Base-by-base conservation (phyloP, 2,888 invertebrate species). In the Strigamia crassipes region DNA sequence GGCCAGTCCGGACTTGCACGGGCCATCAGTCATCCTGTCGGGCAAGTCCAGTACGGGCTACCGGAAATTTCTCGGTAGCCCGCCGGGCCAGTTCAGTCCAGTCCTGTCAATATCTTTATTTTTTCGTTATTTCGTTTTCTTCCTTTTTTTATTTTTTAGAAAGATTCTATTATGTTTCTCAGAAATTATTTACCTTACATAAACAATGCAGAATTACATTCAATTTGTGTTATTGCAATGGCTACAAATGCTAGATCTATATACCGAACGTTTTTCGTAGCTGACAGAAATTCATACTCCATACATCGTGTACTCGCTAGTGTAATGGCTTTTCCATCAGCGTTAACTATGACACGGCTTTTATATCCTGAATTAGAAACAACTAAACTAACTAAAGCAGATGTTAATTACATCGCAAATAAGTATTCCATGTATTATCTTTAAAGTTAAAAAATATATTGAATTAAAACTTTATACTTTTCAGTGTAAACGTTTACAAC, bases 331-430 rank as follows among this genome's bases (percentile, higher is more conserved):
- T 5, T 73, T 31, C 27, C n/a, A 27, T 73, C 73, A n/a, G 13
- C 73, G 6, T 73, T 73, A 27, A 73, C 31, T 5, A 73, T 73
- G 73, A 73, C 73, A 27, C 12, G 73, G 10, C 73, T 73, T 73
- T 15, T 73, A 12, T 73, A 73, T 31, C 73, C 73, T 27, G 73
- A 73, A 27, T 12, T 73, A 13, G 73, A 73, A 3, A 13, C 13
- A 6, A 13, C 10, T 27, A 73, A n/a, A 73, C 31, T 73, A 73
- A 23, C 27, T 12, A 13, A 27, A 15, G 31, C 27, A 10, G 73
- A 73, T 2, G 31, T 73, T 31, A 12, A 27, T n/a, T 73, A 73
- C 31, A 73, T 73, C 31, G 12, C 73, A 73, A 73, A 73, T 73
- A 73, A 73, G 73, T 31, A 15, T 12, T 9, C 5, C 8, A 31